These are phyloP conservation scores for Drosophila melanica DNA, from an alignment of 1,140 invertebrate genomes.

Conservation along the genomic window DNA sequence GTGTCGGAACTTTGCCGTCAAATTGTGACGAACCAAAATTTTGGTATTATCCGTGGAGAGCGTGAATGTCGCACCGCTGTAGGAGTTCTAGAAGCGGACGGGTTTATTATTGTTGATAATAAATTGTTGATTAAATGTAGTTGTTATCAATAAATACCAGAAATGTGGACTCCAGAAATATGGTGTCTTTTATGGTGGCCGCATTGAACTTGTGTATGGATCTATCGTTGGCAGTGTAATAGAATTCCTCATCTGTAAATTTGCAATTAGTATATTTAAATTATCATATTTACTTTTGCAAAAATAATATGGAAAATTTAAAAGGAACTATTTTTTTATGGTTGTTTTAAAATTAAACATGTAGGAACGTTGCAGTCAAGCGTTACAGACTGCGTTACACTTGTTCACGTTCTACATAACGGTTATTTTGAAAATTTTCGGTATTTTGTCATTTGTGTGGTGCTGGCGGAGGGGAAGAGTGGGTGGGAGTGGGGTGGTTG, in stretches of 20 bases:
- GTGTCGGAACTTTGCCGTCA: constrained; percentile 71
- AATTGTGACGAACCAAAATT: constrained; percentile 72
- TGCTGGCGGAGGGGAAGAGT: too few relatives aligned
- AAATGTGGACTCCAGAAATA: constrained; percentile 81
- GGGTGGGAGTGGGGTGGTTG: too few relatives aligned
- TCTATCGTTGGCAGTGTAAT: constrained; percentile 78
- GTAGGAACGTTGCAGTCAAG: too few relatives aligned
- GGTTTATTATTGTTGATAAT: constrained; percentile 33
- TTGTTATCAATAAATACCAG: constrained; percentile 79
- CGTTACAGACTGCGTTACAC: too few relatives aligned
- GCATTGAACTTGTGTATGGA: constrained; percentile 85
- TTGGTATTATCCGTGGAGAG: constrained; percentile 74
- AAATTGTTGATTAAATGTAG: constrained; percentile 41
- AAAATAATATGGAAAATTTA: too few relatives aligned
- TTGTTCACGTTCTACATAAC: too few relatives aligned
- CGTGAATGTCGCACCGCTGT: constrained; percentile 57
- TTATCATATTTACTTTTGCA: neutral
- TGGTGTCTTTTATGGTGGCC: constrained; percentile 60
- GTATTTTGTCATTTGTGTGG: too few relatives aligned
- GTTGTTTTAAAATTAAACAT: too few relatives aligned
- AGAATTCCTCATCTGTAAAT: constrained; percentile 84
- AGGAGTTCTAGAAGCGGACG: constrained; percentile 52
- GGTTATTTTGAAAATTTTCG: too few relatives aligned
- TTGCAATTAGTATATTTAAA: neutral
- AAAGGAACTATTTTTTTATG: too few relatives aligned